Conservation (phyloP, 1,140 invertebrate species). For the Anadara kagoshimensis region DNA sequence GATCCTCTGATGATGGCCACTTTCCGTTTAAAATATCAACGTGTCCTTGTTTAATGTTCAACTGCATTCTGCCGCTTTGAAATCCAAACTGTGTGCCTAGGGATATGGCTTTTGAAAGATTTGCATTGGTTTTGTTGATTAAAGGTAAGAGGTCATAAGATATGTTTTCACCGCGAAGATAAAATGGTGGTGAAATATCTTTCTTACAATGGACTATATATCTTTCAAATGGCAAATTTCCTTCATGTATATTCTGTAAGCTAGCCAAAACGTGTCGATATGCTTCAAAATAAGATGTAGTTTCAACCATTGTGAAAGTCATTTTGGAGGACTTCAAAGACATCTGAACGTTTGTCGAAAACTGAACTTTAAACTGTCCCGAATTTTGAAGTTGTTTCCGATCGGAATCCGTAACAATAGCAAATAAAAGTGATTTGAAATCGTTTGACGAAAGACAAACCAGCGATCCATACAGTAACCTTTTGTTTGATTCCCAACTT, state of each 20-base stretch:
- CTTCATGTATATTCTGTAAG: constrained; percentile 62
- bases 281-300: constrained; percentile 74
- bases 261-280: constrained; percentile 72
- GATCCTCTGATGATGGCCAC: constrained; percentile 56
- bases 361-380: constrained; percentile 65
- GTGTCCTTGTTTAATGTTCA: no score
- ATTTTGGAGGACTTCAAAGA: background rate
- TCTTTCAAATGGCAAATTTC: constrained; percentile 69
- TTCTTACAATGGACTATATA: constrained; percentile 55
- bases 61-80: no score
- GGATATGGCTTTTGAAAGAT: no score
- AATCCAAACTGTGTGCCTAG: no score
- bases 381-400: constrained; percentile 6
- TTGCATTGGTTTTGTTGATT: no score
- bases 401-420: constrained; percentile 78
- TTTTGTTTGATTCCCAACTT: constrained; percentile 72
- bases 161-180: constrained; percentile 12
- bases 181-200: constrained; percentile 45
- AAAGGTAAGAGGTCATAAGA: no score
- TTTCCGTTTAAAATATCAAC: background rate
- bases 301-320: constrained; percentile 71
- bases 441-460: constrained; percentile 81
- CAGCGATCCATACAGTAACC: constrained; percentile 82
- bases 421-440: constrained; percentile 81
- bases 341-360: constrained; percentile 36